Base-by-base conservation (phyloP, 2,888 invertebrate species). In the Miltochrista miniata region DNA sequence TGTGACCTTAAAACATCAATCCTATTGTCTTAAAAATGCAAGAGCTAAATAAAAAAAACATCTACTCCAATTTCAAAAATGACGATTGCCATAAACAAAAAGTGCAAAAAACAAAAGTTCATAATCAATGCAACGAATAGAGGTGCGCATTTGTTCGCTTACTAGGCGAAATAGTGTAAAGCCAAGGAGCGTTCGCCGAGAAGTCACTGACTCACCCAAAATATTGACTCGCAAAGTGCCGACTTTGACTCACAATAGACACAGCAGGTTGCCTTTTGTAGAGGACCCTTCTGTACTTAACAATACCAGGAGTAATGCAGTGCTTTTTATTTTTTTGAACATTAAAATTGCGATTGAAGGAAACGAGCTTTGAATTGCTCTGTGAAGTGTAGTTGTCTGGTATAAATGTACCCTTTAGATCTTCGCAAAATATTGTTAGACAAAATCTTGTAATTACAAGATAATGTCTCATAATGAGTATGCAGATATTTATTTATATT, bases 141-240 rank as follows among this genome's bases (percentile, higher is more conserved):
- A 81, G 83, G 82, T 81, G 83, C 73, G 78, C 86, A 85, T 81
- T 87, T 87, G 87, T 87, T 79, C 83, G 82, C 86, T 81, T 76
- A 78, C 79, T 69, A 59, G 68, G 81, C 83, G 74, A 74, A 80
- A 76, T 62, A 64, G 61, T 52, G 61, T 52, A 61, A 68, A 39
- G 61, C 52, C 55, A 42, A 48, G 18, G 35, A 45, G 48, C 51
- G 37, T 48, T 42, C 45, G 36, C 46, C 48, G 48, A 53, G 56
- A 65, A 68, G 69, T 68, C 67, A 68, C 54, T 68, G 68, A 86
- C 82, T 87, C 88, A 85, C 87, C 89, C 81, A 90, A 90, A 90
- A 90, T 90, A 90, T 90, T 90, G 90, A 89, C 81, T 87, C 78
- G 83, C 86, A 83, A 88, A 89, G 88, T 90, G 89, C 88, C 87